Conservation (phyloP, 2,888 invertebrate genomes). For the Xestia ashworthii region DNA sequence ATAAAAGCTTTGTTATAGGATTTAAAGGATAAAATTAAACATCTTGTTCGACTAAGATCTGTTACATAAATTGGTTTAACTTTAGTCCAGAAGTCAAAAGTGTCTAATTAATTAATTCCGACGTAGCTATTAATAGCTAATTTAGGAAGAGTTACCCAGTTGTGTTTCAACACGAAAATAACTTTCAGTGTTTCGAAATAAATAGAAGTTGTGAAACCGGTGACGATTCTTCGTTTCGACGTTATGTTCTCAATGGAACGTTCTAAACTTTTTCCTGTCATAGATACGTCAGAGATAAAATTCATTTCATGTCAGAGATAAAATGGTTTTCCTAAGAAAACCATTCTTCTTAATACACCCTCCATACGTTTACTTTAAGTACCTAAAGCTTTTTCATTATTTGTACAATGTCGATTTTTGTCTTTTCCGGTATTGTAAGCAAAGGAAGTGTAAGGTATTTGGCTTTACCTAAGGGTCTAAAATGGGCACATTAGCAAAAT, state of each 20-base stretch:
- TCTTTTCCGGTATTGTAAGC: too few species aligned
- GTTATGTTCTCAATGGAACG: neutral
- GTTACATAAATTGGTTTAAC: neutral
- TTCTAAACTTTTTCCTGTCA: neutral
- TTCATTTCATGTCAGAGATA: too few species aligned
- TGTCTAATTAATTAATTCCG: constrained; percentile 22
- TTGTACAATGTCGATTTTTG: neutral
- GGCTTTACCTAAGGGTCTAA: too few species aligned
- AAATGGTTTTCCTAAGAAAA: too few species aligned
- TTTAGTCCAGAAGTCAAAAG: neutral
- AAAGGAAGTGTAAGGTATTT: too few species aligned
- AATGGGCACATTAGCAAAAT: too few species aligned
- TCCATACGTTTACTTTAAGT: neutral
- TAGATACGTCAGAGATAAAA: too few species aligned
- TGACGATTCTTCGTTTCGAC: neutral
- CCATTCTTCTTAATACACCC: neutral
- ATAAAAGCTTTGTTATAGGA: neutral
- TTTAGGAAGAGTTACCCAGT: constrained; percentile 44
- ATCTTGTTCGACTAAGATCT: neutral
- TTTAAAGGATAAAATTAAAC: neutral
- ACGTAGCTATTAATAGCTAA: constrained; percentile 39
- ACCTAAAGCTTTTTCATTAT: neutral
- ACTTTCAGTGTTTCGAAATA: constrained; percentile 45
- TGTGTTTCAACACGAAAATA: constrained; percentile 43
- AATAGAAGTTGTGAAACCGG: constrained; percentile 31